Percentiles rank a stretch among this genome's conserved stretches.
Conservation (phyloP, 2,888 invertebrate genomes). For the Leucophenga maculata region DNA sequence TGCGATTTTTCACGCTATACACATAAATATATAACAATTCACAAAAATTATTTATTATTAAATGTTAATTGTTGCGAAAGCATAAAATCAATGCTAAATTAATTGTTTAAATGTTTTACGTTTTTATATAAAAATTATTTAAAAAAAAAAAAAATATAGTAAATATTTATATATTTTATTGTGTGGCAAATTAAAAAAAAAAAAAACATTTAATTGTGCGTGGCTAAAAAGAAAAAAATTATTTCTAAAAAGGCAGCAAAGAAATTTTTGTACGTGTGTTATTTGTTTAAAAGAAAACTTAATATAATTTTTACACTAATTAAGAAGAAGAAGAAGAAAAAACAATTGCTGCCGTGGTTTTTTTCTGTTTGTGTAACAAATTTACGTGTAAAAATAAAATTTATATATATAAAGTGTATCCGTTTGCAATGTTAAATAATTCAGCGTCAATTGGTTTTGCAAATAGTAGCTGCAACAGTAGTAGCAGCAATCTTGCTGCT, state of each 20-base stretch:
- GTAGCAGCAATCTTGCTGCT: slow-evolving; percentile 32
- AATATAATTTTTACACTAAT: too few relatives aligned
- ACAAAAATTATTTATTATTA: slow-evolving; percentile 23
- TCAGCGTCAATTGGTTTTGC: slow-evolving; percentile 61
- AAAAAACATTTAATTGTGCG: slow-evolving; percentile 36
- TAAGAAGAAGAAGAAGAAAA: too few relatives aligned
- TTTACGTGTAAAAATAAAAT: slow-evolving; percentile 9
- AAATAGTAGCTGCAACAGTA: slow-evolving; percentile 54
- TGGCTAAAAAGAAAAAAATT: slow-evolving; percentile 31
- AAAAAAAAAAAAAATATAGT: slow-evolving; percentile 18
- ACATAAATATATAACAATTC: slow-evolving; percentile 22
- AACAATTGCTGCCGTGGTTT: slow-evolving; percentile 19
- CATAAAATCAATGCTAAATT: slow-evolving; percentile 22
- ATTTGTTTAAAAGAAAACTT: too few relatives aligned
- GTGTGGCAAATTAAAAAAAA: slow-evolving; percentile 44
- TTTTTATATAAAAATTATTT: slow-evolving; percentile 37
- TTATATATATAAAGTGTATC: neutral
- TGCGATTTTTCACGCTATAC: slow-evolving; percentile 39
- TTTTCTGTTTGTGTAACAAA: slow-evolving; percentile 24
- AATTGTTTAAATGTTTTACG: slow-evolving; percentile 54
- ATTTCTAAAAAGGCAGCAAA: neutral
- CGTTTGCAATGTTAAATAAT: slow-evolving; percentile 64
- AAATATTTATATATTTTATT: slow-evolving; percentile 30
- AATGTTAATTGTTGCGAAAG: slow-evolving; percentile 48
- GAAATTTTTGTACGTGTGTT: slow-evolving; percentile 37